Evolutionary conservation across 2,888 invertebrate genomes (phyloP), one percentile per base, ranked within the genome.

Genomic region (Acronicta aceris): DNA sequence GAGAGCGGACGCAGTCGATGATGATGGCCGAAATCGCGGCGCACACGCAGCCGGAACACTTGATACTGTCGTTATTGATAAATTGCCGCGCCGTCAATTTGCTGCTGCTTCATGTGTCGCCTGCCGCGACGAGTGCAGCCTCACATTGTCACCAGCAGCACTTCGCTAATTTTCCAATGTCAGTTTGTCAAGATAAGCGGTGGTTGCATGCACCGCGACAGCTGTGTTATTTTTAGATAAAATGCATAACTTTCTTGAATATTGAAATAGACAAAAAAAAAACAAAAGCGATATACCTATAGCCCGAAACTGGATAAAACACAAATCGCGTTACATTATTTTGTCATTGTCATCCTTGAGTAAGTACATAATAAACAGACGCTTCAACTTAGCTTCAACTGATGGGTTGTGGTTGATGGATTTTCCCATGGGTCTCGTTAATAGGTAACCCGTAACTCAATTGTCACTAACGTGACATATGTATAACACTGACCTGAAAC

Each of bases 21-120:
- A 74, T 81, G 85, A 82, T 85, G 82, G 83, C 92, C 93, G 86
- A 93, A 93, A 91, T 89, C 89, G 84, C 82, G 78, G 70, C 81
- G 81, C 78, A 43, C 76, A 81, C 79, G 73, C 63, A 88, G 83
- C 93, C 92, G 93, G 93, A 93, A 93, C 92, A 90, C 93, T 93
- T 88, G 74, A 88, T 85, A 85, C 88, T 91, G 90, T 90, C 92
- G 89, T 93, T 93, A 94, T 94, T 94, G 93, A 93, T 93, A 94
- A 94, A 94, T 94, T 94, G 92, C 93, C 79, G 70, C 77, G 71
- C 71, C 81, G 83, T 86, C 90, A 89, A 91, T 89, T 89, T 88
- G 78, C 79, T 88, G 78, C 79, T 84, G 83, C 85, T 89, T 82
- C 84, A 82, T 78, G 79, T 65, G 47, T 65, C 65, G 71, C 59